These are phyloP conservation scores for Drosophila hamatofila DNA, from an alignment of 2,888 invertebrate species.

Conservation along the genomic window DNA sequence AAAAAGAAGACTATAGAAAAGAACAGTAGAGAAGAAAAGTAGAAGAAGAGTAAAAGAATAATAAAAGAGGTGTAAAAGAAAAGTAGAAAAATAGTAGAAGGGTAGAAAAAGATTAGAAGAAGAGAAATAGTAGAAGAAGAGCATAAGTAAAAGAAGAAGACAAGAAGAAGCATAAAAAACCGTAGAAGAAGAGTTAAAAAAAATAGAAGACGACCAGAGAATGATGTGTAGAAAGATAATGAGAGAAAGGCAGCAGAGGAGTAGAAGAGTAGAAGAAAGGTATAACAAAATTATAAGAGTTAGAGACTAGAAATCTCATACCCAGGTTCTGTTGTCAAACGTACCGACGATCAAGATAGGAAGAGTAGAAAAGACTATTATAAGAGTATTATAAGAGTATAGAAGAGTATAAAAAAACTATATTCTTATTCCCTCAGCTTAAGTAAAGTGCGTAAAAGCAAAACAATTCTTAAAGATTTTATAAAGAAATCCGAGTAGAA, in stretches of 20 bases:
- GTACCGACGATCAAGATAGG: too few relatives aligned
- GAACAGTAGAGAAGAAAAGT: not conserved
- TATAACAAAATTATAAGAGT: not conserved
- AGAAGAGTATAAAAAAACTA: not conserved
- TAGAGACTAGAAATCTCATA: not conserved
- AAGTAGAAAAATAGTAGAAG: not conserved
- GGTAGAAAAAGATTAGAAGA: not conserved
- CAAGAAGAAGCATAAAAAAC: too few relatives aligned
- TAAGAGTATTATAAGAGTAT: not conserved
- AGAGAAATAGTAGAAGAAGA: too few relatives aligned
- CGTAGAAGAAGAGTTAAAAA: too few relatives aligned
- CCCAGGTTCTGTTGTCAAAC: too few relatives aligned
- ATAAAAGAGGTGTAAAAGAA: not conserved
- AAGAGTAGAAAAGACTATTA: too few relatives aligned
- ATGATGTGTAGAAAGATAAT: too few relatives aligned
- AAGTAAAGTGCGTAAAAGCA: not conserved
- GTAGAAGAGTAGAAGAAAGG: too few relatives aligned
- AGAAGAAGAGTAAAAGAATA: not conserved
- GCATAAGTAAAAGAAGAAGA: too few relatives aligned
- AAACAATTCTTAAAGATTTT: not conserved
- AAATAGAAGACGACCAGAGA: too few relatives aligned
- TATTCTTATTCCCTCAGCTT: not conserved
- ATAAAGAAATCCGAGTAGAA: not conserved
- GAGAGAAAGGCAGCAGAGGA: too few relatives aligned
- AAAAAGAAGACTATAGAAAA: not conserved